Evolutionary conservation across 2,797 vertebrate genomes (phyloP).

Genomic region (Florisuga fusca): DNA sequence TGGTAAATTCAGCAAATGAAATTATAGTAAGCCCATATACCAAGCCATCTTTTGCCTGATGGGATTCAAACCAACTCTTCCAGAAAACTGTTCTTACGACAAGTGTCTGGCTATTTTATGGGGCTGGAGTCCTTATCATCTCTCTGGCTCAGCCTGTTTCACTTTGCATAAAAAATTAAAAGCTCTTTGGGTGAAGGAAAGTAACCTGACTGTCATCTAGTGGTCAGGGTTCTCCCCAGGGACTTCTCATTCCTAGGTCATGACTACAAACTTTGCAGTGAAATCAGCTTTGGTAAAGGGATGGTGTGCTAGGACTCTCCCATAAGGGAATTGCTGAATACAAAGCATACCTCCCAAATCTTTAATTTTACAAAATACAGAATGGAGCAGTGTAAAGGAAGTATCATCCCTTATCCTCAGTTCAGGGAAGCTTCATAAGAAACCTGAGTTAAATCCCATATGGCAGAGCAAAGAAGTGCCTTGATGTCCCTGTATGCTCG

Average conservation of each 20-base stretch:
- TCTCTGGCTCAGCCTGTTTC: neutral
- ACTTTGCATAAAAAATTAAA: neutral
- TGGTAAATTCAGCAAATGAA: neutral
- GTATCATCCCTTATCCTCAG: neutral
- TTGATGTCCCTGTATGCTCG: neutral
- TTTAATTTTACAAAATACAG: neutral
- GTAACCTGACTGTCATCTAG: constrained; percentile 1
- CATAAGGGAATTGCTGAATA: rapidly evolving
- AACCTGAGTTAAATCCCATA: neutral
- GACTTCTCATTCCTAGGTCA: neutral
- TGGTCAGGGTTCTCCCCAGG: neutral
- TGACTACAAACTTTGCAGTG: neutral
- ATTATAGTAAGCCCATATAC: neutral
- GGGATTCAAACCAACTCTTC: neutral
- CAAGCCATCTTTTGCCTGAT: neutral
- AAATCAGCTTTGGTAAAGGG: neutral
- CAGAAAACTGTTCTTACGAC: neutral
- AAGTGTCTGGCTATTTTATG: neutral
- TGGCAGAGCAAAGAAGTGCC: neutral
- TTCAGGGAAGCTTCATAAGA: neutral
- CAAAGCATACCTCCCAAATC: neutral
- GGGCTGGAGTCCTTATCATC: neutral
- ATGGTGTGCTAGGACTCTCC: neutral
- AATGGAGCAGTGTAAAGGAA: neutral
- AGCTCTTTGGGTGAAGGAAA: neutral